Evolutionary conservation across 1,140 invertebrate genomes (phyloP).

Genomic region (Ditylenchus dipsaci): DNA sequence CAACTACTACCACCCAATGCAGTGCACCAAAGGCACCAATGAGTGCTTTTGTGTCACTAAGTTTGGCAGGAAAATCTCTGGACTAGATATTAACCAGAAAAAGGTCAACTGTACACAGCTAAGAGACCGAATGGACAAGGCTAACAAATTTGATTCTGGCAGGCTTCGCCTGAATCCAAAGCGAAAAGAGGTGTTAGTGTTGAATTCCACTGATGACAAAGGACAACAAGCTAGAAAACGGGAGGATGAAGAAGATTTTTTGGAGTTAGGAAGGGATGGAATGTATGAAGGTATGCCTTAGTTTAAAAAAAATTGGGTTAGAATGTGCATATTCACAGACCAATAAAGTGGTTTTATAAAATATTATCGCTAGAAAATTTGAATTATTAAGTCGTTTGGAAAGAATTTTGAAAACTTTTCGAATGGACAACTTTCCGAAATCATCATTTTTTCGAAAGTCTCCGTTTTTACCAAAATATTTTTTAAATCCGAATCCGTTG

Average conservation of each 20-base stretch:
- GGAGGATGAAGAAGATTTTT: background rate
- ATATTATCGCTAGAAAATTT: too few species aligned
- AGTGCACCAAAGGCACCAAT: conserved; percentile 21
- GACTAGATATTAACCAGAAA: background rate
- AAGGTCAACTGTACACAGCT: conserved; percentile 1
- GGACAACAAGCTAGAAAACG: background rate
- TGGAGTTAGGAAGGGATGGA: background rate
- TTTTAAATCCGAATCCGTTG: too few species aligned
- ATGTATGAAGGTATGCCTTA: background rate
- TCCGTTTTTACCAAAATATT: too few species aligned
- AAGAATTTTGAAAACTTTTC: too few species aligned
- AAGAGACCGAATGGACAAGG: too few species aligned
- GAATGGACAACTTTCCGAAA: too few species aligned
- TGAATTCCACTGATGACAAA: background rate
- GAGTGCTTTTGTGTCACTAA: conserved; percentile 27
- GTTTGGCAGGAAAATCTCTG: conserved; percentile 3
- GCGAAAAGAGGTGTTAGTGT: background rate
- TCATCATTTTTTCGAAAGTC: too few species aligned
- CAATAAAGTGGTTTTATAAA: too few species aligned
- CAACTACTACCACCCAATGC: conserved; percentile 18
- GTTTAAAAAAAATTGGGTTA: background rate
- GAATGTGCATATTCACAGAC: conserved; percentile 3
- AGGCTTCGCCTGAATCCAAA: conserved; percentile 8
- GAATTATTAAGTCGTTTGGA: too few species aligned
- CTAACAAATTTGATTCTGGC: conserved; percentile 2